phyloP scores from a whole-genome alignment of 30 jellyfish, hydroid and myxozoan genomes.

The Sanderia malayensis region DNA sequence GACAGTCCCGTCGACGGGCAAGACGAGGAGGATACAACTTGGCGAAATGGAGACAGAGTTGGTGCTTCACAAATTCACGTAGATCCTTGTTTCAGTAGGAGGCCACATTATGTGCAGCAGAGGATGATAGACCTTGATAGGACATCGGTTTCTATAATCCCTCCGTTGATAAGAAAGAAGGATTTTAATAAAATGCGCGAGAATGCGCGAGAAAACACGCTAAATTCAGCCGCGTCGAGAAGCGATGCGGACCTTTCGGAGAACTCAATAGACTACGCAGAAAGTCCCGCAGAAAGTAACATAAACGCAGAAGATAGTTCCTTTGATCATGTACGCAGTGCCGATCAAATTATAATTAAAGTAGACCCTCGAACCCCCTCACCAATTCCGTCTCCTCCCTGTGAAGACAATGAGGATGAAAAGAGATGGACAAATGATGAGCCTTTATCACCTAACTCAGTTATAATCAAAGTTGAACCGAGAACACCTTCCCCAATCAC shows the following conservation, averaged over 20 bases:
- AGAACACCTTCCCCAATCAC: conserved; percentile 58
- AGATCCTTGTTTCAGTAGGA: conserved; percentile 54
- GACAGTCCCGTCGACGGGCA: conserved; percentile 11
- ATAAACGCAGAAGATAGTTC: background rate
- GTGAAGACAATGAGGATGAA: conserved; percentile 13
- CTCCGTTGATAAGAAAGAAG: conserved; percentile 29
- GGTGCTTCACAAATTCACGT: conserved; percentile 31
- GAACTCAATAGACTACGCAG: background rate
- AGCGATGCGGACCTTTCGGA: background rate
- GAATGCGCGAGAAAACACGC: background rate
- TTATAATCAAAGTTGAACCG: conserved; percentile 59
- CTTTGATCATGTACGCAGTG: background rate
- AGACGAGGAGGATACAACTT: conserved; percentile 9
- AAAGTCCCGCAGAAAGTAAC: background rate
- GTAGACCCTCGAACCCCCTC: conserved; percentile 60
- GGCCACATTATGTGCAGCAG: conserved; percentile 28
- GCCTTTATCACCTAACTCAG: conserved; percentile 53
- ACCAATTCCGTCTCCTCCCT: conserved; percentile 30
- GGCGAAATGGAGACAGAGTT: background rate
- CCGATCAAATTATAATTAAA: background rate
- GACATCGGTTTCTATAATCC: conserved; percentile 38
- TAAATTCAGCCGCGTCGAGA: background rate
- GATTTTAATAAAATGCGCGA: conserved; percentile 1
- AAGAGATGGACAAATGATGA: conserved; percentile 24
- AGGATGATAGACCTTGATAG: conserved; percentile 58